These are phyloP conservation scores for Oenanthe oenanthe DNA, from an alignment of 2,113 vertebrate genomes.

Conservation along the genomic window DNA sequence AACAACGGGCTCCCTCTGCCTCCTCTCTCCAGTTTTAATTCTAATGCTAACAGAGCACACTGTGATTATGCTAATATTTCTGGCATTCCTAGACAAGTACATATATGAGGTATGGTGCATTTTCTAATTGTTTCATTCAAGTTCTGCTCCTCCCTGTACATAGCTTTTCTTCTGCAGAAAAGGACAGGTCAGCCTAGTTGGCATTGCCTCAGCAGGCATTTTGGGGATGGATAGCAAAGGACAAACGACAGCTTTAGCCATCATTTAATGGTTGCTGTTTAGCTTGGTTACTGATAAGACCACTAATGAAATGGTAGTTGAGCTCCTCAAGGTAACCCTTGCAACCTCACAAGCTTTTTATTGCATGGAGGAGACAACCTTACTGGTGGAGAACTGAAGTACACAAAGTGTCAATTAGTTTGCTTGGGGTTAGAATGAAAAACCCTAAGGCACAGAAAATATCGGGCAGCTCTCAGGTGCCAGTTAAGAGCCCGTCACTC, in stretches of 20 bases:
- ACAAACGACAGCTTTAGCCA: neutral
- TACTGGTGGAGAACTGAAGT: neutral
- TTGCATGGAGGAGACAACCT: fast-evolving
- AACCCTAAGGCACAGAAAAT: neutral
- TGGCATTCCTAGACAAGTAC: constrained; percentile 59
- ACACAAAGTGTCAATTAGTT: neutral
- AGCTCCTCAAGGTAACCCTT: neutral
- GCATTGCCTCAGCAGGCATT: neutral
- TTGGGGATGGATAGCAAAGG: neutral
- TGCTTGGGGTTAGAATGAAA: neutral
- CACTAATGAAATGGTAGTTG: neutral
- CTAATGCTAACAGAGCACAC: constrained; percentile 58
- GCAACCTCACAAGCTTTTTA: neutral
- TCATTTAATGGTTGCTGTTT: neutral
- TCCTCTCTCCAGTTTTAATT: constrained; percentile 48
- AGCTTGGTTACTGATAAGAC: neutral
- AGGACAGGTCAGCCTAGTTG: constrained; percentile 21
- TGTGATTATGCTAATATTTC: constrained; percentile 73
- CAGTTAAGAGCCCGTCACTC: neutral
- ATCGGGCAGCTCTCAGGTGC: neutral
- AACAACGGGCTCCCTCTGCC: constrained; percentile 33
- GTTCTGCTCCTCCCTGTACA: neutral
- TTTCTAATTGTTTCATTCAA: constrained; percentile 53
- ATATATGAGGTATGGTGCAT: constrained; percentile 42
- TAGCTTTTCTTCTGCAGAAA: neutral